These are phyloP conservation scores for Oreochromis spilurus DNA, from an alignment of 2,113 vertebrate species.

Conservation along the genomic window DNA sequence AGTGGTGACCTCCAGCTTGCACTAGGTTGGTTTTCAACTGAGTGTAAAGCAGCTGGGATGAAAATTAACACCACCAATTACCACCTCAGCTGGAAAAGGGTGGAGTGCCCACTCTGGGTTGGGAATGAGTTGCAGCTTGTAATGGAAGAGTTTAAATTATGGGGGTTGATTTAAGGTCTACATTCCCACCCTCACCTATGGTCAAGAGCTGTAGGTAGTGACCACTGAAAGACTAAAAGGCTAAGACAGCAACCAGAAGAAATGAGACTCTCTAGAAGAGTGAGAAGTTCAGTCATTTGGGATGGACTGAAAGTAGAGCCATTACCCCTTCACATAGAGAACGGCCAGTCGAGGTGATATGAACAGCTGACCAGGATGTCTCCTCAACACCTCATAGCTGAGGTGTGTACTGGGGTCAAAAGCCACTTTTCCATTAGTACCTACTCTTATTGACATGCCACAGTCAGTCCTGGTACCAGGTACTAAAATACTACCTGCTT, in stretches of 20 bases:
- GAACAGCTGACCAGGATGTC: not conserved
- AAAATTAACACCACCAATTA: not conserved
- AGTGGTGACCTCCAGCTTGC: not conserved
- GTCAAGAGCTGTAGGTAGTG: not conserved
- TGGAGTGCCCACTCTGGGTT: not conserved
- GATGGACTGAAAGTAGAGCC: not conserved
- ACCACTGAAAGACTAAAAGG: not conserved
- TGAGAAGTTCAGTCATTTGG: not conserved
- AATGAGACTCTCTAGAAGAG: not conserved
- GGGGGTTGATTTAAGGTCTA: not conserved
- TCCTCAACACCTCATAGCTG: not conserved
- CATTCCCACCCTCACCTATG: not conserved
- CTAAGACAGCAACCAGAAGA: not conserved
- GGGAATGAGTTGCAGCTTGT: not conserved
- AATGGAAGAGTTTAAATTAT: not conserved
- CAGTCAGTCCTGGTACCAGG: not conserved
- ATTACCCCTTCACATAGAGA: not conserved
- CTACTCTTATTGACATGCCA: not conserved
- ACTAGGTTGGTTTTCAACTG: not conserved
- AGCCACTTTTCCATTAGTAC: not conserved
- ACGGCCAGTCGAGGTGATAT: not conserved
- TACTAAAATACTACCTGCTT: not conserved
- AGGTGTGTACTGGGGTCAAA: not conserved
- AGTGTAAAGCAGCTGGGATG: too few relatives aligned
- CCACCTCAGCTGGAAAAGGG: not conserved